Conservation (phyloP, 2,797 vertebrate genomes). For the Cephalopachus bancanus region DNA sequence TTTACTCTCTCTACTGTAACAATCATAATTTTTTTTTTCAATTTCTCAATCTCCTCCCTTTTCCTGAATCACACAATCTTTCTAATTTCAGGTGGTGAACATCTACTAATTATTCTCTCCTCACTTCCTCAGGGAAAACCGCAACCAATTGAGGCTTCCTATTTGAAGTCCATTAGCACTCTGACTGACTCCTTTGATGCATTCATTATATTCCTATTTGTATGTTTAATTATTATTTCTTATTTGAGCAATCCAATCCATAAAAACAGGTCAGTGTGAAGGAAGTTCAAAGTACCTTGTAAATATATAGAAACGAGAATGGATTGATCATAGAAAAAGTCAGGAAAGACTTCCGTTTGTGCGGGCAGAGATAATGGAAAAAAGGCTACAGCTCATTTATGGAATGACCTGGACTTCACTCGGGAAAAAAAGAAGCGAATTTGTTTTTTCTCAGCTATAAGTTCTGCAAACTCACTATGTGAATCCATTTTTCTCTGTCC, state of each 20-base stretch:
- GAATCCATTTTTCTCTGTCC: not conserved
- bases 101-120: not conserved
- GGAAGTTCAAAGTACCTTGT: not conserved
- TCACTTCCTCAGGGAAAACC: not conserved
- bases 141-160: not conserved
- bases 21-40: slow-evolving; percentile 1
- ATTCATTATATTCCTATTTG: not conserved
- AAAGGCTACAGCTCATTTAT: not conserved
- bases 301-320: not conserved
- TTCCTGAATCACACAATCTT: not conserved
- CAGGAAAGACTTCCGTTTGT: not conserved
- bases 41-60: not conserved
- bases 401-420: not conserved
- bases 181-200: not conserved
- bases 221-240: slow-evolving; percentile 34
- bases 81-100: not conserved
- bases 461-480: not conserved
- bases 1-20: not conserved
- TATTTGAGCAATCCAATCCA: not conserved
- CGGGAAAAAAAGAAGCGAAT: not conserved
- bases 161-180: not conserved
- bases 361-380: not conserved
- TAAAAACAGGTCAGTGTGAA: not conserved
- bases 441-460: not conserved
- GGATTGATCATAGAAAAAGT: not conserved